Evolutionary conservation across 2,113 vertebrate genomes (phyloP), one percentile per base, ranked within the genome.

Genomic region (Hyaena hyaena): DNA sequence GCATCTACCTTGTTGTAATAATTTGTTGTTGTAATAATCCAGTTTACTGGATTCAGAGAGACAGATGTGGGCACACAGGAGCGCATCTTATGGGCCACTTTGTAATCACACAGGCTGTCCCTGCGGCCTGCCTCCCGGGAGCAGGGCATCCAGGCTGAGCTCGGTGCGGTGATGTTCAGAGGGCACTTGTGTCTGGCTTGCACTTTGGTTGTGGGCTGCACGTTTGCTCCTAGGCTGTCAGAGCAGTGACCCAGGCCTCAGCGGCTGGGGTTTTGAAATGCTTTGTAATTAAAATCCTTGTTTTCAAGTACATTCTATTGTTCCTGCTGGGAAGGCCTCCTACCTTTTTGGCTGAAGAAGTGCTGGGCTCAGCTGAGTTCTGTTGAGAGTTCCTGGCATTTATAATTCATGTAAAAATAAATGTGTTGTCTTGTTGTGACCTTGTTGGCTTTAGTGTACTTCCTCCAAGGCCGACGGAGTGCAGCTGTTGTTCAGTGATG

Each of bases 61-160:
- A 3, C 7, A 1, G 43, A 35, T 3, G 61, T 53, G 61, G 19
- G 48, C 12, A 10, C 1, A 0, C 0, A 1, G 35, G 0, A 31
- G 9, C 26, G 35, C 0, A 5, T 45, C 65, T 24, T 26, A 39
- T 6, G 66, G 89, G 39, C 15, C 79, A 17, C 0, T 15, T 16
- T 10, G 45, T 31, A 33, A 8, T n/a, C 31, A 26, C 4, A 5
- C 43, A 50, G 88, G 73, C 39, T 77, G 58, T 19, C 55, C 73
- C 31, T 7, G 55, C 31, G 15, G 85, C 65, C 61, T 1, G 33
- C 63, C 66, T 61, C 35, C 12, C 6, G 17, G 45, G 28, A 33
- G 24, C 31, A 55, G 79, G n/a, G 15, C 14, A 0, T 6, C 23
- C 21, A 5, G 45, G 26, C 24, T 12, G 31, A 55, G 35, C 48